Evolutionary conservation across 1,140 invertebrate genomes (phyloP).

Genomic region (Homalodisca vitripennis): DNA sequence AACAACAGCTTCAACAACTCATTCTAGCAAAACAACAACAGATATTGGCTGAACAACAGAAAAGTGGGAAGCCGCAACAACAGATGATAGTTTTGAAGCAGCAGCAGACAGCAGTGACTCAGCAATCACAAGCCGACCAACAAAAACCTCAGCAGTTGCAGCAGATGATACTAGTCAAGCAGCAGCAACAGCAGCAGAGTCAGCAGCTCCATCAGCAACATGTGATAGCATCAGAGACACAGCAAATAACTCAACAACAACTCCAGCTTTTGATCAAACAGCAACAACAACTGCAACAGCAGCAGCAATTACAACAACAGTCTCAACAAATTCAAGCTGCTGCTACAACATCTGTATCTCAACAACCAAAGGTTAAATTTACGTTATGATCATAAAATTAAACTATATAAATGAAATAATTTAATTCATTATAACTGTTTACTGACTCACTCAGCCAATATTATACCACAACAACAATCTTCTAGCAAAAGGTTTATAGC

Average conservation of each 20-base stretch:
- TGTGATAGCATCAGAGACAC: slow-evolving; percentile 34
- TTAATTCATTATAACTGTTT: too few species aligned
- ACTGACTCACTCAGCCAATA: too few species aligned
- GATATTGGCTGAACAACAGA: slow-evolving; percentile 35
- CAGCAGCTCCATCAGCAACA: slow-evolving; percentile 36
- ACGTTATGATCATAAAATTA: too few species aligned
- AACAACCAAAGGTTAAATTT: slow-evolving; percentile 28
- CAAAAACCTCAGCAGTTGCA: slow-evolving; percentile 40
- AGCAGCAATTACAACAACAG: slow-evolving; percentile 33
- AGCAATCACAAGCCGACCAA: neutral
- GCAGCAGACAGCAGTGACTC: slow-evolving; percentile 32
- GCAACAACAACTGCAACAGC: slow-evolving; percentile 38
- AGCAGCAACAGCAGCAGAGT: slow-evolving; percentile 38
- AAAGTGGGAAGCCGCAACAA: slow-evolving; percentile 40
- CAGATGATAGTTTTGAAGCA: slow-evolving; percentile 49
- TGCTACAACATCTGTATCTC: neutral
- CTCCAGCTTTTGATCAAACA: slow-evolving; percentile 40
- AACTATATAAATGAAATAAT: too few species aligned
- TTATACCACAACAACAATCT: too few species aligned
- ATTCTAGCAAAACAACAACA: slow-evolving; percentile 39
- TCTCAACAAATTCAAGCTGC: too few species aligned
- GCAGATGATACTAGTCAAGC: slow-evolving; percentile 40
- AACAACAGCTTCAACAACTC: slow-evolving; percentile 38
- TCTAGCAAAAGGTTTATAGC: too few species aligned
- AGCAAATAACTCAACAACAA: slow-evolving; percentile 42